These are phyloP conservation scores for Calvadosia cruxmelitensis DNA, from an alignment of 30 jellyfish, hydroid and myxozoan species.

Conservation along the genomic window DNA sequence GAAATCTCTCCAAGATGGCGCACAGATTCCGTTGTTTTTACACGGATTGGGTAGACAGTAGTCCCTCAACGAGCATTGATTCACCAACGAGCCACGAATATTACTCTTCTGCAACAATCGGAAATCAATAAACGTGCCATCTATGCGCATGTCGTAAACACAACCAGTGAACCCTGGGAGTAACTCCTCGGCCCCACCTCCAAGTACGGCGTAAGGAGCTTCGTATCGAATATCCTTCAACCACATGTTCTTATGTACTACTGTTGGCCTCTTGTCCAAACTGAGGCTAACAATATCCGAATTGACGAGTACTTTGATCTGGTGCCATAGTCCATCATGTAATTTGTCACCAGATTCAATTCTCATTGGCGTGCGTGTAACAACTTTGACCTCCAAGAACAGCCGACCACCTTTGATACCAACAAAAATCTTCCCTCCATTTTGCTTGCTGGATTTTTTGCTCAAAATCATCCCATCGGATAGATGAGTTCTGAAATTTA, in stretches of 20 bases:
- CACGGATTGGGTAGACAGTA: conserved; percentile 92
- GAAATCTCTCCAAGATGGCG: conserved; percentile 27
- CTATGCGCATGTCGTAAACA: conserved; percentile 57
- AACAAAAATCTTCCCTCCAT: conserved; percentile 34
- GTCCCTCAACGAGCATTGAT: conserved; percentile 45
- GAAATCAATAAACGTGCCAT: conserved; percentile 49
- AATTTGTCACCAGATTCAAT: conserved; percentile 39
- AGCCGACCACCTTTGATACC: conserved; percentile 50
- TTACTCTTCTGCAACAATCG: conserved; percentile 23
- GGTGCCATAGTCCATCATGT: conserved; percentile 94
- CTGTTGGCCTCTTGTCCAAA: conserved; percentile 28
- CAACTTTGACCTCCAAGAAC: conserved; percentile 42
- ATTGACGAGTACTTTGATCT: conserved; percentile 42
- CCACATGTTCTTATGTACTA: conserved; percentile 21
- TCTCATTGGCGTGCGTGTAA: conserved; percentile 38
- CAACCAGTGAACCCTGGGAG: conserved; percentile 83
- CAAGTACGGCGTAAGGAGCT: conserved; percentile 58
- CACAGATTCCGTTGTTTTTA: conserved; percentile 63
- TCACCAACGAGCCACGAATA: conserved; percentile 38
- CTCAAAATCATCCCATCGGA: conserved; percentile 44
- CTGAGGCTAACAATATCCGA: conserved; percentile 15
- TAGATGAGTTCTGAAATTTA: conserved; percentile 58
- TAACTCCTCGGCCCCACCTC: conserved; percentile 90
- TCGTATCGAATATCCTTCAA: conserved; percentile 21
- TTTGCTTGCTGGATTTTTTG: neutral